Evolutionary conservation across 2,888 invertebrate species (phyloP).

Genomic region (Notodonta dromedarius): DNA sequence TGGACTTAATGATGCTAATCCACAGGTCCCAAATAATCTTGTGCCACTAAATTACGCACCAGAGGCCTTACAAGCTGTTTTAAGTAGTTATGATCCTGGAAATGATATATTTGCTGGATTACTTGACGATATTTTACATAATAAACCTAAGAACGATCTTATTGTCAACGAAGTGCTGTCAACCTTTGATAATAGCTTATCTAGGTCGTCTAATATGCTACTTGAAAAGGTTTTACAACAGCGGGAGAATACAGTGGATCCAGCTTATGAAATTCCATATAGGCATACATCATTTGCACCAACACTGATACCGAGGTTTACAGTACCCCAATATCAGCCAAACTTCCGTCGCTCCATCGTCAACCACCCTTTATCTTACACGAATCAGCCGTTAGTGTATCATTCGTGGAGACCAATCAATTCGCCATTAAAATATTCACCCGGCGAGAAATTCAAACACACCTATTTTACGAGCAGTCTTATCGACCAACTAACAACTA

Average conservation of each 20-base stretch:
- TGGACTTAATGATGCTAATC: neutral
- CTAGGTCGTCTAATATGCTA: constrained; percentile 24
- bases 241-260: constrained; percentile 3
- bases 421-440: neutral
- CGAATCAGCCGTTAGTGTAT: neutral
- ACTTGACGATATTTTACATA: constrained; percentile 17
- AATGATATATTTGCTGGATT: constrained; percentile 17
- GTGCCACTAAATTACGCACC: neutral
- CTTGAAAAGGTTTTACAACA: constrained; percentile 29
- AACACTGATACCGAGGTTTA: neutral
- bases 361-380: neutral
- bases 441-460: neutral
- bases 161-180: constrained; percentile 15
- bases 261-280: neutral
- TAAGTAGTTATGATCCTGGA: neutral
- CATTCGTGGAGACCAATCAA: neutral
- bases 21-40: neutral
- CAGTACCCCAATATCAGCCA: neutral
- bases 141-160: constrained; percentile 16
- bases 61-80: constrained; percentile 3
- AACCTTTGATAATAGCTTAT: constrained; percentile 13
- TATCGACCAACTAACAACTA: constrained; percentile 3
- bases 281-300: neutral
- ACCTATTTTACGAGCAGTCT: constrained; percentile 2
- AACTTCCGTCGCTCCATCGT: neutral